Base-by-base conservation (phyloP, 2,888 invertebrate species). In the Pachymerium ferrugineum region DNA sequence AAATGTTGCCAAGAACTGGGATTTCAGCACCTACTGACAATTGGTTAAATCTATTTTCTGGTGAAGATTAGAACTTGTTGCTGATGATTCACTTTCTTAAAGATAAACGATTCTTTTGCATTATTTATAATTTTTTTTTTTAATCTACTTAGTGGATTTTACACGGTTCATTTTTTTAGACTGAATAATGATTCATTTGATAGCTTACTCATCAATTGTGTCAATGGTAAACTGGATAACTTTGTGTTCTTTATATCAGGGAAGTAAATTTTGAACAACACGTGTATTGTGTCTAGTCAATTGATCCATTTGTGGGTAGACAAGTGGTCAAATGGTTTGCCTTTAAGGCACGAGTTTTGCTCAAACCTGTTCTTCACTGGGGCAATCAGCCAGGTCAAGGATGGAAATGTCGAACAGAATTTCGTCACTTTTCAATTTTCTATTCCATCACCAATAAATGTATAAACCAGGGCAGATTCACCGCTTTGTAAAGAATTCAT, bases 11-110 rank as follows among this genome's bases (percentile, higher is more conserved):
- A 62, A 62, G 62, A n/a, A n/a, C n/a, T 62, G 25, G 12, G 25
- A 28, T 62, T 62, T 62, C 62, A 28, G 25, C 62, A 62, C 62
- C 8, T 19, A 4, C 47, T 25, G 25, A 62, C 62, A 62, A 62
- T 62, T 62, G 25, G 62, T 62, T 62, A 62, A 28, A 25, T 62
- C 62, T 62, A 62, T 62, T 62, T 62, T 62, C 62, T 62, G 62
- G 25, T 38, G 3, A 38, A 38, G 14, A n/a, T 62, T 28, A 62
- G 28, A 62, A 28, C 62, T 62, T 62, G 62, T 62, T 28, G n/a
- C n/a, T n/a, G n/a, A n/a, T n/a, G 62, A 62, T 25, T 62, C 62
- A 62, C n/a, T 62, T 25, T 8, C 28, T 28, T 62, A 62, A 62
- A 62, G 62, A 22, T 62, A 28, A 62, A 12, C 62, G 14, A 62